phyloP scores from a whole-genome alignment of 2,888 invertebrate species.

The Aphidius colemani region DNA sequence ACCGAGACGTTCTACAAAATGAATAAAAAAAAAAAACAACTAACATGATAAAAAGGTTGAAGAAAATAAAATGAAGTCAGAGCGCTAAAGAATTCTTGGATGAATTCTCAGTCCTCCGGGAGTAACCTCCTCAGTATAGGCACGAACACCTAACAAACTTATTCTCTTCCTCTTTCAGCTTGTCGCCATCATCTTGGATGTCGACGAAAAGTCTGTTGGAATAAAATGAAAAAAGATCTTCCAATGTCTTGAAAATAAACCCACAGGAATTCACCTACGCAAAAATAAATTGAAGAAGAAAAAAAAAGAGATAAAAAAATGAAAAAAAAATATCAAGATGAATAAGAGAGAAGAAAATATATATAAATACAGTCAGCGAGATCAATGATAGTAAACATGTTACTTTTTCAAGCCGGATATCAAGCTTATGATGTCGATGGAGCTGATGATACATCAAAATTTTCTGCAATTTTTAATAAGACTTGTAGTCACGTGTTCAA shows the following conservation, averaged over 20 bases:
- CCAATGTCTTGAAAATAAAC: conserved; percentile 28
- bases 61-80: conserved; percentile 13
- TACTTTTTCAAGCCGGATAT: conserved; percentile 26
- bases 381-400: conserved; percentile 35
- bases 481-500: too few relatives aligned
- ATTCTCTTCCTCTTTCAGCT: neutral
- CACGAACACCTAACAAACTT: conserved; percentile 20
- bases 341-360: conserved; percentile 20
- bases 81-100: too few relatives aligned
- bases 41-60: neutral
- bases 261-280: conserved; percentile 22
- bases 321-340: conserved; percentile 23
- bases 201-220: conserved; percentile 17
- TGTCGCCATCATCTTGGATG: too few relatives aligned
- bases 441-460: too few relatives aligned
- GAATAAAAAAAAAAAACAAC: neutral
- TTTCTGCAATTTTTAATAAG: too few relatives aligned
- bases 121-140: conserved; percentile 4
- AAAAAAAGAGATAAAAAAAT: conserved; percentile 10
- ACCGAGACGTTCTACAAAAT: too few relatives aligned
- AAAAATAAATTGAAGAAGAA: conserved; percentile 24
- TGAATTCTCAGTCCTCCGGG: conserved; percentile 5
- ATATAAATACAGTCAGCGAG: conserved; percentile 27
- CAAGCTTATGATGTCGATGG: conserved; percentile 36
- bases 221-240: conserved; percentile 21